Base-by-base conservation (phyloP, 2,888 invertebrate genomes). In the Amblyjoppa fuscipennis region DNA sequence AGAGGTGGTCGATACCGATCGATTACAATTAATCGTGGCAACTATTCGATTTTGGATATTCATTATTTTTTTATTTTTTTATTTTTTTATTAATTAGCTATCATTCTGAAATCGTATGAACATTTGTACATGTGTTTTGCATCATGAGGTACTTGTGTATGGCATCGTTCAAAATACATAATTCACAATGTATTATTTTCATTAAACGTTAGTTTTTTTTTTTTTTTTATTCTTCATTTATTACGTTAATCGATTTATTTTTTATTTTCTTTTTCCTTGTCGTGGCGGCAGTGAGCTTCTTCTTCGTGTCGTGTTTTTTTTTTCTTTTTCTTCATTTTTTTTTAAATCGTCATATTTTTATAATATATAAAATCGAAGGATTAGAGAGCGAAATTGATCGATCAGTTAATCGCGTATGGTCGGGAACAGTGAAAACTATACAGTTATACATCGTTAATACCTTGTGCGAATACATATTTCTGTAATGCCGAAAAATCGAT, bases 71-170 rank as follows among this genome's bases (percentile, higher is more conserved):
- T 20, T 20, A 0, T 20, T 20, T 20, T 20, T 20, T 20, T 20
- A 0, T 20, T 20, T 20, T 20, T 93, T 93, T 93, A 93, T 93
- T 93, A 93, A 93, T 93, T 93, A 93, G 91, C 93, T 93, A 93
- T 92, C 92, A 92, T 93, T 93, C 88, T 93, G 93, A 93, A 92
- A 93, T 93, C 92, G 92, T 93, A 93, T 93, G 93, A 93, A 93
- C 93, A 93, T 93, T 93, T 93, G 93, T 93, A 93, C 93, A 93
- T 93, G 92, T 93, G 90, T 93, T 93, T 93, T 93, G 92, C 93
- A 93, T 93, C 92, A 92, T 93, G 93, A 93, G 93, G 93, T 93
- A 93, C 93, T 93, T 93, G 93, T 93, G 93, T 93, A 93, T 93
- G 93, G 93, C 93, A 91, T 93, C 91, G 90, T 90, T 64, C 92